Evolutionary conservation across 1,140 invertebrate genomes (phyloP).

Genomic region (Drosophila azteca): DNA sequence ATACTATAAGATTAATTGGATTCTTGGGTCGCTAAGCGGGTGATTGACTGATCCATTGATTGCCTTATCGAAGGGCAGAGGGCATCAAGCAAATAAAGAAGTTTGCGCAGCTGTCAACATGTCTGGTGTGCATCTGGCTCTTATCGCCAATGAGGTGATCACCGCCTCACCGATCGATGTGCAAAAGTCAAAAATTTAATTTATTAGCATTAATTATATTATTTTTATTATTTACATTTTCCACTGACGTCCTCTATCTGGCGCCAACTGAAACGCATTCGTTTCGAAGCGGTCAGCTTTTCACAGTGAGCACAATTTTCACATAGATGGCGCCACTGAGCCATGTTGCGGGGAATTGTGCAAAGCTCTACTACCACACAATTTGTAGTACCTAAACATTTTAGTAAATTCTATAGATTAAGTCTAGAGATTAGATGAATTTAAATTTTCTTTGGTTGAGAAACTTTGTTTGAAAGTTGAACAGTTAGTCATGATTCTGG

Average conservation of each 20-base stretch:
- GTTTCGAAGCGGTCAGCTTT: background rate
- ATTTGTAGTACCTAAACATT: too few relatives aligned
- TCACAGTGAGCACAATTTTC: background rate
- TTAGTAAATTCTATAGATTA: too few relatives aligned
- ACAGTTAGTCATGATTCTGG: too few relatives aligned
- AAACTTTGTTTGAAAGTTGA: too few relatives aligned
- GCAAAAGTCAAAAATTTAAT: background rate
- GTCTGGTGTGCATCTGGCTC: constrained; percentile 26
- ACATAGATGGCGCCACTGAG: too few relatives aligned
- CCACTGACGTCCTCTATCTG: background rate
- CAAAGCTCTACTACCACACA: too few relatives aligned
- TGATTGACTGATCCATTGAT: constrained; percentile 46
- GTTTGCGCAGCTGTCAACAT: constrained; percentile 20
- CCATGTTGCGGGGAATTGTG: too few relatives aligned
- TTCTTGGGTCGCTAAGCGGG: constrained; percentile 12
- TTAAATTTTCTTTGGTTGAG: too few relatives aligned
- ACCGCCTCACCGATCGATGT: background rate
- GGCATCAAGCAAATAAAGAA: constrained; percentile 14
- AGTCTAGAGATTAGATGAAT: too few relatives aligned
- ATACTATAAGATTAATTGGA: background rate
- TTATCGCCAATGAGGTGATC: constrained; percentile 21
- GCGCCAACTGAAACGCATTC: background rate
- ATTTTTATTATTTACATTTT: too few relatives aligned
- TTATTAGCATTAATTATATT: too few relatives aligned
- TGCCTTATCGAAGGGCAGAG: constrained; percentile 51